Conservation (phyloP, 2,888 invertebrate genomes). For the Pedicia rivosa region DNA sequence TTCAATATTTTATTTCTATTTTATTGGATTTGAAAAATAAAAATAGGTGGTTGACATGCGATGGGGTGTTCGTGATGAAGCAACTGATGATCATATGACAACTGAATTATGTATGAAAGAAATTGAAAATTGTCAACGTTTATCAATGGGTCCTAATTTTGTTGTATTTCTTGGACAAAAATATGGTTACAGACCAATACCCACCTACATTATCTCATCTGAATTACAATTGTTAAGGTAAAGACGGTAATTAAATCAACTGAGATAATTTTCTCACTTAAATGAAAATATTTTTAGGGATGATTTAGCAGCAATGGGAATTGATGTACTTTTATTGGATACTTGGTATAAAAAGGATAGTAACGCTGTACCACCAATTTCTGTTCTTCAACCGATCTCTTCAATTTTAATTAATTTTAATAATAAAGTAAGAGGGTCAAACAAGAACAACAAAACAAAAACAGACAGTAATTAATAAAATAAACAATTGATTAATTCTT, state of each 20-base stretch:
- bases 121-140: slow-evolving; percentile 90
- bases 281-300: slow-evolving; percentile 33
- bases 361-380: slow-evolving; percentile 90
- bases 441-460: no score
- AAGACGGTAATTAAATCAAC: no score
- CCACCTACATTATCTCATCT: slow-evolving; percentile 83
- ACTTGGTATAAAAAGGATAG: slow-evolving; percentile 94
- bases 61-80: slow-evolving; percentile 96
- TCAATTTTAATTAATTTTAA: slow-evolving; percentile 94
- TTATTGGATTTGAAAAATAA: no score
- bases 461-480: no score
- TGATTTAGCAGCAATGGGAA: slow-evolving; percentile 66
- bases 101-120: slow-evolving; percentile 96
- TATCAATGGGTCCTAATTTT: slow-evolving; percentile 97
- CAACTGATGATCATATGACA: slow-evolving; percentile 99
- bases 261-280: background rate
- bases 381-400: slow-evolving; percentile 91
- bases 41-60: slow-evolving; percentile 91
- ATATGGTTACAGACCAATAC: slow-evolving; percentile 95
- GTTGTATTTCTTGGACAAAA: slow-evolving; percentile 96
- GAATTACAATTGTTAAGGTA: slow-evolving; percentile 64
- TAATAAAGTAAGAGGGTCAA: slow-evolving; percentile 90
- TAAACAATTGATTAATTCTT: background rate
- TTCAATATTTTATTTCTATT: no score
- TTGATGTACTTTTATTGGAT: slow-evolving; percentile 69